Evolutionary conservation across 2,888 invertebrate species (phyloP), one percentile per base, ranked within the genome.

Genomic region (Tuberolachnus salignus): DNA sequence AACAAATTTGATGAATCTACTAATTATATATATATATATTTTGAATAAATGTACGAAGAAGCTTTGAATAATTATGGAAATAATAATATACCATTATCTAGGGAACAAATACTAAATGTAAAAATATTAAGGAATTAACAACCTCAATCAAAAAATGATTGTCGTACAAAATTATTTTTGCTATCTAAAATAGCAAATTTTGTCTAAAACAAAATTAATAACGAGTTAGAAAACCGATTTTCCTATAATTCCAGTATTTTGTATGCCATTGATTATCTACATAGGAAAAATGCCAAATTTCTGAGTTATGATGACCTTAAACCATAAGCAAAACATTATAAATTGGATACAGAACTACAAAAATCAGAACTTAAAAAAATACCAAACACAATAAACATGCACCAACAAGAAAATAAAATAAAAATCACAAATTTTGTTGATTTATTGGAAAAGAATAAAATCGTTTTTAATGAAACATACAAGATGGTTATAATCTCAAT

Each of bases 361-460:
- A 51, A 67, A 67, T 14, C 51, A 53, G 51, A 69, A 69, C 53
- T 53, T 69, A 69, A 69, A 69, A 69, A 55, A 67, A n/a, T 51
- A 26, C 51, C 51, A 66, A 66, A 49, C 19, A 64, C 49, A 49
- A 66, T 66, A 66, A 66, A 49, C 4, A 67, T 51, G 0, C 55
- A 70, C 19, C 70, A 70, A 70, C 19, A 70, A 70, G 14, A 70
- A 70, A 70, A 55, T 70, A 21, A 70, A 55, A 21, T 70, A 55
- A 10, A 70, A 70, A 70, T 42, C 21, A 42, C 11, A 34, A 69
- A 66, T 66, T 46, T 66, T 66, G 64, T 66, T 34, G 19, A 69
- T 69, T 53, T 69, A 69, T 69, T 69, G 53, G 26, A 49, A 67
- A 67, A 67, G 26, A n/a, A n/a, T n/a, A n/a, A n/a, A n/a, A n/a